Evolutionary conservation across 2,888 invertebrate species (phyloP).

Genomic region (Melanostoma mellinum): DNA sequence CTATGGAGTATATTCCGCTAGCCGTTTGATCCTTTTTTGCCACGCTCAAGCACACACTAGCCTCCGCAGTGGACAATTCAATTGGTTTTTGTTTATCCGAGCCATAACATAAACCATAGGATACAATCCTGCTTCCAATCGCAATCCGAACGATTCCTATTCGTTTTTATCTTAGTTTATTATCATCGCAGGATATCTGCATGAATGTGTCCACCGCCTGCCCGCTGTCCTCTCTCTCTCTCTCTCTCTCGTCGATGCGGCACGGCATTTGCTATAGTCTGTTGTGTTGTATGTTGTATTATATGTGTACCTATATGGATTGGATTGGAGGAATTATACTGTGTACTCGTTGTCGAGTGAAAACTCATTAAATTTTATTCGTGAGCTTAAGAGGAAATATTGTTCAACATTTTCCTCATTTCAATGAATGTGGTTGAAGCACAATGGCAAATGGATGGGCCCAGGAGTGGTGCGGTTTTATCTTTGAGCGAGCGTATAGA

Average conservation of each 20-base stretch:
- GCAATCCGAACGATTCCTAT: slow-evolving; percentile 72
- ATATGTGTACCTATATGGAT: slow-evolving; percentile 41
- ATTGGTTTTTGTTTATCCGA: slow-evolving; percentile 72
- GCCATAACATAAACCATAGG: slow-evolving; percentile 68
- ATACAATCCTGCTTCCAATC: slow-evolving; percentile 72
- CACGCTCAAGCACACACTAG: slow-evolving; percentile 54
- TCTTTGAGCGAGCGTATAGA: slow-evolving; percentile 9
- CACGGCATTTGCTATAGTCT: slow-evolving; percentile 12
- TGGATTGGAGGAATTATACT: slow-evolving; percentile 65
- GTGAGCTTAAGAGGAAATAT: slow-evolving; percentile 77
- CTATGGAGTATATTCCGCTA: background rate
- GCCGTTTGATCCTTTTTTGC: slow-evolving; percentile 60
- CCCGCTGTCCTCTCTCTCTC: slow-evolving; percentile 9
- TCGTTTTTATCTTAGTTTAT: slow-evolving; percentile 73
- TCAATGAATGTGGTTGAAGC: slow-evolving; percentile 47
- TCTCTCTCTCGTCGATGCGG: background rate
- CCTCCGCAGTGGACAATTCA: slow-evolving; percentile 65
- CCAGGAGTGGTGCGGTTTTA: slow-evolving; percentile 44
- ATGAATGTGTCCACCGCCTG: slow-evolving; percentile 35
- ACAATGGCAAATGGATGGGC: slow-evolving; percentile 50
- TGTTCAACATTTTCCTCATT: slow-evolving; percentile 72
- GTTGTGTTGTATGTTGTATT: background rate
- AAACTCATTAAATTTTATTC: slow-evolving; percentile 80
- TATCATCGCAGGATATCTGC: slow-evolving; percentile 71
- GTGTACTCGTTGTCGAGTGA: slow-evolving; percentile 75